These are phyloP conservation scores for Lasioglossum villosulum DNA, from an alignment of 2,888 invertebrate species.

Conservation along the genomic window DNA sequence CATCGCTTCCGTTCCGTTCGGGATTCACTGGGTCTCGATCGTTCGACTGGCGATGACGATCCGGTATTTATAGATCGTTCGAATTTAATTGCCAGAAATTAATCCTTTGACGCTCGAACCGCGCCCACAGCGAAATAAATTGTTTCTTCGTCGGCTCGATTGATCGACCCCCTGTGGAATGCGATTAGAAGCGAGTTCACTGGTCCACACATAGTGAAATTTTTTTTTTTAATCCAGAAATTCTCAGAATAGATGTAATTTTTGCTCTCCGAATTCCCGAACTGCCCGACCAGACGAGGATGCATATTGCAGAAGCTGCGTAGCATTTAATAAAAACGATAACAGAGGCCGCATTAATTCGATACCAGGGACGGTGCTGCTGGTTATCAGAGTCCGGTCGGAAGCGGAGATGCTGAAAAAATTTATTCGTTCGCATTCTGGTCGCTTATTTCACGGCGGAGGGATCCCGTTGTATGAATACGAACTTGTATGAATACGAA, in stretches of 20 bases:
- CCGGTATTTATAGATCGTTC: constrained; percentile 39
- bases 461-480: constrained; percentile 15
- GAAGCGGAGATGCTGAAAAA: not conserved
- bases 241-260: not conserved
- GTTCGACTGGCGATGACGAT: not conserved
- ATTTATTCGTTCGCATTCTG: constrained; percentile 34
- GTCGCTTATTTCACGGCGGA: constrained; percentile 23
- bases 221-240: not conserved
- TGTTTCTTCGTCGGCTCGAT: not conserved
- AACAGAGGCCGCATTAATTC: constrained; percentile 18
- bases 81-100: constrained; percentile 32
- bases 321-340: not conserved
- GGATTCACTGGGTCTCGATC: constrained; percentile 34
- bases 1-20: constrained; percentile 7
- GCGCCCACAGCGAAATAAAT: not conserved
- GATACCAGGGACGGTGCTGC: not conserved
- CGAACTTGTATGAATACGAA: constrained; percentile 15
- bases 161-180: not conserved
- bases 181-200: not conserved
- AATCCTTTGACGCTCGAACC: constrained; percentile 3
- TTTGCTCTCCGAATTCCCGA: not conserved
- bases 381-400: not conserved
- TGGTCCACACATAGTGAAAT: not conserved
- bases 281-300: not conserved
- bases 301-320: not conserved